A percentile compares a stretch with the other conserved stretches of the same genome.
Conservation (phyloP, 1,140 invertebrate species). For the Aphis gossypii region DNA sequence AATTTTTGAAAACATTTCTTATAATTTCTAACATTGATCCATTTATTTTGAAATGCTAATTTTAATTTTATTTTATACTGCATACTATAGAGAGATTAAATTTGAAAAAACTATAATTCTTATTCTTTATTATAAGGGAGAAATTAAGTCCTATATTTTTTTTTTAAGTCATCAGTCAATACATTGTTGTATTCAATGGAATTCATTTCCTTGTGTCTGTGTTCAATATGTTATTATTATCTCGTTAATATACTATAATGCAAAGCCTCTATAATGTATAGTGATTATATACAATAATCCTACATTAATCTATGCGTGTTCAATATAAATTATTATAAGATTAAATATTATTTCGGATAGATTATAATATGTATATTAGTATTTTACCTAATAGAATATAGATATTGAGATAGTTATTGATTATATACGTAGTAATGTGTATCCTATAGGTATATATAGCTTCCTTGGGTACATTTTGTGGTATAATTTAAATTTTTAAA, state of each 20-base stretch:
- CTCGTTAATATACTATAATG: background rate
- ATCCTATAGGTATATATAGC: background rate
- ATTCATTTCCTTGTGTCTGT: background rate
- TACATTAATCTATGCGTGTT: background rate
- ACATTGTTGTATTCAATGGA: background rate
- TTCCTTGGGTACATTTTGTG: background rate
- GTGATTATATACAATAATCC: background rate
- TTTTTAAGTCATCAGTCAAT: background rate
- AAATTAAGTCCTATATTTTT: background rate
- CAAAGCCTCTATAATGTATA: background rate
- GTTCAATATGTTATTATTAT: background rate
- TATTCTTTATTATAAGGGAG: background rate
- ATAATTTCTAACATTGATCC: background rate
- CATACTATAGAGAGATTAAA: background rate
- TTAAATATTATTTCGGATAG: background rate
- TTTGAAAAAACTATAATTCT: background rate
- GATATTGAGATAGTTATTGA: background rate
- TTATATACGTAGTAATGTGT: background rate
- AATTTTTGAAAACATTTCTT: background rate
- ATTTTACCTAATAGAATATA: conserved; percentile 6
- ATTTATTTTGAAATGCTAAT: background rate
- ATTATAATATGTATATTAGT: background rate
- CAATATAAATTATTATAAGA: conserved; percentile 8
- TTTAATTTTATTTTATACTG: background rate
- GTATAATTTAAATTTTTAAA: background rate